Conservation (phyloP, 53 echinoderm and acorn worm genomes). For the Temnopleurus reevesii region DNA sequence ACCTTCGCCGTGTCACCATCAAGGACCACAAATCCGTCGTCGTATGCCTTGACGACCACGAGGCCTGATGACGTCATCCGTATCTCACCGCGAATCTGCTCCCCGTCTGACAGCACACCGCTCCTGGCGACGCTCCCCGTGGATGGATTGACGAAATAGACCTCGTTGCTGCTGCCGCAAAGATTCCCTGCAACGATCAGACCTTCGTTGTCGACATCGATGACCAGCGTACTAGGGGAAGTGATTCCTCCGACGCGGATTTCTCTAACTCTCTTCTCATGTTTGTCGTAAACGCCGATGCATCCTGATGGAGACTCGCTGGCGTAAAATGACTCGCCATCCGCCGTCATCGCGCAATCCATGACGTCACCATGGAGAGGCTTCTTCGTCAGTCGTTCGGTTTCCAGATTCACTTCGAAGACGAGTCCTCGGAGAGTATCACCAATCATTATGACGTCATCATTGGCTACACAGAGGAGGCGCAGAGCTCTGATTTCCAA, state of each 20-base stretch:
- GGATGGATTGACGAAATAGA: not conserved
- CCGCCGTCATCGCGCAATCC: slow-evolving; percentile 10
- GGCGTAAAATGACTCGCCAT: slow-evolving; percentile 20
- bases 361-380: not conserved
- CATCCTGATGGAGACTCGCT: slow-evolving; percentile 16
- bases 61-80: not conserved
- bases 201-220: not conserved
- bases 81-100: slow-evolving; percentile 3
- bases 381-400: not conserved
- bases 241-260: not conserved
- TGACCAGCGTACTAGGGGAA: not conserved
- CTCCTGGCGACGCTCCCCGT: not conserved
- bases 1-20: slow-evolving; percentile 16
- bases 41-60: slow-evolving; percentile 10
- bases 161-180: not conserved
- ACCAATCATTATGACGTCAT: not conserved
- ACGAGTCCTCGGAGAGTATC: not conserved
- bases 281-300: not conserved
- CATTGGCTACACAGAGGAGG: not conserved
- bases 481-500: not conserved
- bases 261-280: not conserved
- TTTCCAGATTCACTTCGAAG: not conserved
- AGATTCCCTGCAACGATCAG: not conserved
- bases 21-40: not conserved
- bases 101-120: not conserved